Evolutionary conservation across 2,888 invertebrate genomes (phyloP).

Genomic region (Eumerus sabulonum): DNA sequence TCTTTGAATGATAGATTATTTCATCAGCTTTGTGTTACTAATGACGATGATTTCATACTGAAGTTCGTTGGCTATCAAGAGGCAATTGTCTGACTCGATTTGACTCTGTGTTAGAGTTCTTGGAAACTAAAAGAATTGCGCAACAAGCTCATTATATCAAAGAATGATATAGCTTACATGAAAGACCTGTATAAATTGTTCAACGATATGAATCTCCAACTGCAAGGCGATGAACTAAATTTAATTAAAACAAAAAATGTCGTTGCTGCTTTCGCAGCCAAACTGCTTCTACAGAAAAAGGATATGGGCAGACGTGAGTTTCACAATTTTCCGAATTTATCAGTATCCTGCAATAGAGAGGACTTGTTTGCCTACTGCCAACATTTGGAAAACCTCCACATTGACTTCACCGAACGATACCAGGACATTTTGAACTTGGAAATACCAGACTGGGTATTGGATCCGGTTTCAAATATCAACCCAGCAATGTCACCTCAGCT

Average conservation of each 20-base stretch:
- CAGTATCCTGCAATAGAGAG: no score
- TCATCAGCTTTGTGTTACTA: slow-evolving; percentile 5
- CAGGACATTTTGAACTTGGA: background rate
- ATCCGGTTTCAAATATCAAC: background rate
- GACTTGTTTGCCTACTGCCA: no score
- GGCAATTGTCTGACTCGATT: slow-evolving; percentile 3
- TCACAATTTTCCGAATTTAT: no score
- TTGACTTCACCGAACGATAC: background rate
- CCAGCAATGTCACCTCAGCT: background rate
- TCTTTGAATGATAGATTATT: slow-evolving; percentile 7
- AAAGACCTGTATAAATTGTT: background rate
- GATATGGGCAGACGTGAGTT: no score
- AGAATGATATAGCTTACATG: background rate
- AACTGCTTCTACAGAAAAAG: no score
- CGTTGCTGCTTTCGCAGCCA: background rate
- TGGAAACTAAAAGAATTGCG: slow-evolving; percentile 3
- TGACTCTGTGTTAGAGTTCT: slow-evolving; percentile 4
- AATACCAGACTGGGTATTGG: background rate
- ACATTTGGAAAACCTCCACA: background rate
- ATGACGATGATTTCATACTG: slow-evolving; percentile 7
- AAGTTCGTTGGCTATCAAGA: slow-evolving; percentile 7
- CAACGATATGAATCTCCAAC: background rate
- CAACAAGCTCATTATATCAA: no score
- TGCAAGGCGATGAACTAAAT: background rate
- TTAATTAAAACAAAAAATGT: slow-evolving; percentile 1